Evolutionary conservation across 1,140 invertebrate species (phyloP), one percentile per base, ranked within the genome.

Genomic region (Drosophila dunni): DNA sequence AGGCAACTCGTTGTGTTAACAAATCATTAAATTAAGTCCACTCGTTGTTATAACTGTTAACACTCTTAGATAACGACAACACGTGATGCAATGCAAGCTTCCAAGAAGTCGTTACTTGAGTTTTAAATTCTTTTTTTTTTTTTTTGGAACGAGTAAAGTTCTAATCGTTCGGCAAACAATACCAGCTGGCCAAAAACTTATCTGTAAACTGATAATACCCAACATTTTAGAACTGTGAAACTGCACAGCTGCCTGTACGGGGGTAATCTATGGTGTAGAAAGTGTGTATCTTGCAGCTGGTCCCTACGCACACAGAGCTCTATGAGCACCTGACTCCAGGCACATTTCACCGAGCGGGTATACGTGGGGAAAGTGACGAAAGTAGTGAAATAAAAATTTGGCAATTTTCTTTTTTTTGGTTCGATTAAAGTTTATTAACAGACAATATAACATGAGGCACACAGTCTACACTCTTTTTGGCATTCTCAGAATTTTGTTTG

Each of bases 251-350:
- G 56, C 40, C 40, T 58, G 40, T 29, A 58, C 56, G 56, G n/a
- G 17, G 17, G 36, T 58, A 44, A 44, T 42, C 56, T 58, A 45
- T 56, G 56, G 29, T 58, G 56, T 58, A 57, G 5, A 57, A 40
- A 42, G 56, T 29, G 24, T 29, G 15, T 10, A 33, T 15, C 33
- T 36, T 13, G 40, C 48, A 45, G 56, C 11, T 58, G 17, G 17
- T 29, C 24, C 24, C 24, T 3, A 29, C 24, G 24, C 24, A 29
- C 24, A 29, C 24, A 29, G 4, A 4, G 24, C 24, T 29, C 24
- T 3, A 29, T 29, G 1, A 29, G 2, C 34, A 56, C 38, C 56
- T 44, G 40, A n/a, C 40, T 7, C 38, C 56, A 29, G 20, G 20
- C 40, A 7, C 36, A 56, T 40, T 17, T 13, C 38, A 11, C 38